Evolutionary conservation across 2,113 vertebrate species (phyloP), one percentile per base, ranked within the genome.

Genomic region (Xiphophorus hellerii): DNA sequence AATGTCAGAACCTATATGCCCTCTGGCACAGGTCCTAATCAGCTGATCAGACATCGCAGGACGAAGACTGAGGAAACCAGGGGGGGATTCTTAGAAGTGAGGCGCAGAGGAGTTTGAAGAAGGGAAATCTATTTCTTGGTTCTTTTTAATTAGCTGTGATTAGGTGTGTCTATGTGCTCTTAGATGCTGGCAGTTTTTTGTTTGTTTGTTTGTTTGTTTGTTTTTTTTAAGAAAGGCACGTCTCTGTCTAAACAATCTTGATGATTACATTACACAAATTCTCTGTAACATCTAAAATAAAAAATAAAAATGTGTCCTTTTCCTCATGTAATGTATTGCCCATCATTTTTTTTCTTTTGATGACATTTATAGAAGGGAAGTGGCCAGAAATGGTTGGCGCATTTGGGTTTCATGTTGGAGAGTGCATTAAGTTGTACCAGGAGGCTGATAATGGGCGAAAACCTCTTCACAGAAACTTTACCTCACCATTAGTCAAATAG

Each of bases 1-100:
- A 89, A 92, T 88, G 87, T 80, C 90, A 91, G 80, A 44, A 3
- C 37, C 60, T 70, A 7, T 69, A 64, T 63, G 44, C 67, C 78
- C 54, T 75, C 66, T 51, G 51, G 66, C 64, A 35, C 11, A 44
- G 84, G 73, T 68, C 64, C 81, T 89, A 83, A 88, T 82, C 69
- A 73, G 66, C 60, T 74, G 65, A 73, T 84, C 68, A 75, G 65
- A 74, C 73, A 72, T 48, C 39, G 77, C 51, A 66, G 66, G 74
- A 61, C 65, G 69, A 33, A 27, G 67, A 28, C 1, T 5, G 30
- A 27, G 17, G 42, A 25, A 15, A 15, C 4, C 17, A 72, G 54
- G 27, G 64, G 39, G 64, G 39, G 62, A 44, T 87, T 84, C 83
- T 29, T 64, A 62, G 82, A 82, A 85, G 60, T 71, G 13, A 78